A percentile compares a stretch with the other conserved stretches of the same genome.
These are phyloP conservation scores for Poecile montanus DNA, from an alignment of 2,797 vertebrate species.

Conservation along the genomic window DNA sequence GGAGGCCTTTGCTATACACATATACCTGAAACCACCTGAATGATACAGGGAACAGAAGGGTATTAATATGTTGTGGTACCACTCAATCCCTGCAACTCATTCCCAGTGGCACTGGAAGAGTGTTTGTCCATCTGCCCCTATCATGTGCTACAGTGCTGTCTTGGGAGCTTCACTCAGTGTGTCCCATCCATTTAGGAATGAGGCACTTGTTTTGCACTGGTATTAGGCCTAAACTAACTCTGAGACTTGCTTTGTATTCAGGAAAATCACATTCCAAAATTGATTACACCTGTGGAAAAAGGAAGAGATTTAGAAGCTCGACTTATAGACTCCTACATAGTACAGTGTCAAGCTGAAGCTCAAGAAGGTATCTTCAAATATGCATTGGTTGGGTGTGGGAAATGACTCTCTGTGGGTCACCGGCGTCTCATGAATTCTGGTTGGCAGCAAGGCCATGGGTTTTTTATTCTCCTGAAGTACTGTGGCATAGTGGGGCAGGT, in stretches of 20 bases:
- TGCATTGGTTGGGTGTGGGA: neutral
- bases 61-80: neutral
- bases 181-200: neutral
- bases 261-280: constrained; percentile 90
- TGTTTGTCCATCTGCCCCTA: neutral
- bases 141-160: rapidly evolving
- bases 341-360: constrained; percentile 96
- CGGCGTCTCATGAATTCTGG: neutral
- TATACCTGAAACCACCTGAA: neutral
- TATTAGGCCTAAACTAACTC: neutral
- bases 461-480: neutral
- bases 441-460: neutral
- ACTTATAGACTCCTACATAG: constrained; percentile 89
- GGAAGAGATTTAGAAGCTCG: constrained; percentile 91
- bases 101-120: neutral
- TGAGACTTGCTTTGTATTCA: constrained; percentile 61
- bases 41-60: neutral
- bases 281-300: constrained; percentile 94
- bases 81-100: neutral
- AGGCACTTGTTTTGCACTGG: neutral
- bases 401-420: neutral
- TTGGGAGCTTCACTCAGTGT: neutral
- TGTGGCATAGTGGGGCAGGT: neutral
- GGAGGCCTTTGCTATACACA: neutral
- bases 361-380: constrained; percentile 88